Evolutionary conservation across 92 coral and sea anemone genomes (phyloP).

Genomic region (Phenganax marumi): DNA sequence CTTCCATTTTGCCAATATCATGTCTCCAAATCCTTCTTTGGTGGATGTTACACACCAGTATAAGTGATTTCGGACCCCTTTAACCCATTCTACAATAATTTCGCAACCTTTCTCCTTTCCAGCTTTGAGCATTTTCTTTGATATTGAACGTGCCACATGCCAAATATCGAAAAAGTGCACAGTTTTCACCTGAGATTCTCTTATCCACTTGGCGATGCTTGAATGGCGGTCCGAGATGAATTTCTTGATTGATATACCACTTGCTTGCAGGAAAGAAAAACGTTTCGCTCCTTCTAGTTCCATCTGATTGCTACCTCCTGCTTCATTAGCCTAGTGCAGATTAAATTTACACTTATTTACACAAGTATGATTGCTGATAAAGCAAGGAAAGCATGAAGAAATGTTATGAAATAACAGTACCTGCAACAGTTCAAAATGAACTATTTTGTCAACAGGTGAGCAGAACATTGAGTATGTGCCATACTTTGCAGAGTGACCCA

Average conservation of each 20-base stretch:
- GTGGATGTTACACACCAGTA: conserved; percentile 5
- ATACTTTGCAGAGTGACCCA: not conserved
- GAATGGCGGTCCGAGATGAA: not conserved
- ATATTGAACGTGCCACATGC: not conserved
- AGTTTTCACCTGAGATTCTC: not conserved
- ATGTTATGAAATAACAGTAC: not conserved
- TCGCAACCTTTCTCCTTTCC: not conserved
- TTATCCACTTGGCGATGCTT: not conserved
- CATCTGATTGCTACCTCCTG: conserved; percentile 1
- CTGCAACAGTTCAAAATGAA: conserved; percentile 21
- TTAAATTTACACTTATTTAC: too few relatives aligned
- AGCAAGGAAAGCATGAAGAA: not conserved
- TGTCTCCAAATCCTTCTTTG: not conserved
- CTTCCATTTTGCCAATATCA: not conserved
- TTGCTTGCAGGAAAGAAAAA: not conserved
- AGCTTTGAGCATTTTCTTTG: not conserved
- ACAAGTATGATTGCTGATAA: too few relatives aligned
- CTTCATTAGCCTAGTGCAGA: not conserved
- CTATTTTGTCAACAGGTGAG: not conserved
- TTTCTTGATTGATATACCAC: not conserved
- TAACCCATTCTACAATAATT: not conserved
- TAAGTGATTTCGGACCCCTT: not conserved
- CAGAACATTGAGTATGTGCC: not conserved
- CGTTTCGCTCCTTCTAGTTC: conserved; percentile 1
- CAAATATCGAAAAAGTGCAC: not conserved